Evolutionary conservation across 2,797 vertebrate genomes (phyloP), one percentile per base, ranked within the genome.

Genomic region (Eulemur mongoz): DNA sequence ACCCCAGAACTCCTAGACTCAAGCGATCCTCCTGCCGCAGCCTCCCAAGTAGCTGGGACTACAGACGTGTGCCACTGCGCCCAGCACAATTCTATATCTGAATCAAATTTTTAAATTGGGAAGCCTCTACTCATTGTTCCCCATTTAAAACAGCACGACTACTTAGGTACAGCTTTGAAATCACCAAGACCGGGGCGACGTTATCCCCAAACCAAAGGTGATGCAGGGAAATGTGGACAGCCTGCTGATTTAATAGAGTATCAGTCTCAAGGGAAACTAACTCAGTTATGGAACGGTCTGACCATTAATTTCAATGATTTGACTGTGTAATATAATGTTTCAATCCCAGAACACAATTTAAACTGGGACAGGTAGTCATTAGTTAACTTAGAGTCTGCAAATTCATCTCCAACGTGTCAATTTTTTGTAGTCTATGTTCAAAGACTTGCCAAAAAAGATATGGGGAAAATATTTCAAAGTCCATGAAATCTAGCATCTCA

Each of bases 371-470:
- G 97, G 97, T 95, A 98, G 98, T 97, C 97, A 98, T 97, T 98
- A 98, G 97, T 98, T 98, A 98, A 98, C 98, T 97, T 75, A 91
- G 95, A 98, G 98, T 97, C 97, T 97, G 67, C 84, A 98, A 97
- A 98, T 98, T 98, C 96, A 98, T 96, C 92, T 98, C 96, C 96
- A 54, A 97, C 52, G 40, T 96, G 96, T 92, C 94, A 93, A 91
- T 88, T 96, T 97, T 97, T 95, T 92, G 73, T 82, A 96, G 97
- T 89, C 97, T 97, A 88, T 82, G 95, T 75, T 97, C 96, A 95
- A 48, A 97, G 98, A 94, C 90, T 78, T 97, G 95, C 63, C 94
- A 97, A 82, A 96, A 97, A 97, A 92, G 90, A 97, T 45, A 93
- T 17, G 94, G 89, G 93, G 25, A 82, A 97, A 97, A 81, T 94